These are phyloP conservation scores for Lophochroa leadbeateri DNA, from an alignment of 2,113 vertebrate species.

Conservation along the genomic window DNA sequence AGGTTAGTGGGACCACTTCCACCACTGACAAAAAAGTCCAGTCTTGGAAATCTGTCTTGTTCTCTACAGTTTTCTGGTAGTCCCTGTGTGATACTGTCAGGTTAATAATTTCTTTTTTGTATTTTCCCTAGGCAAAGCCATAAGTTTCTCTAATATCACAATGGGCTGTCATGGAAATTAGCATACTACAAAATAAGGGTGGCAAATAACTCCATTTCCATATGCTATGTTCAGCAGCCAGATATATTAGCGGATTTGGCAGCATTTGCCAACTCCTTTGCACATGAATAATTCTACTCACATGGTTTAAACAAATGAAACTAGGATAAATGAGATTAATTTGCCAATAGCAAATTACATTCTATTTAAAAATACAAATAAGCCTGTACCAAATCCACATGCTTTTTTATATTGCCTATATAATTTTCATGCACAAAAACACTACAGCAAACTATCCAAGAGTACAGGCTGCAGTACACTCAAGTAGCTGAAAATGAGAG, in stretches of 20 bases:
- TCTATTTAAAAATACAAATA: constrained; percentile 19
- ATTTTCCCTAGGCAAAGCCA: neutral
- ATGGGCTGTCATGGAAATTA: neutral
- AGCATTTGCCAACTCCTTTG: constrained; percentile 24
- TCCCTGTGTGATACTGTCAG: neutral
- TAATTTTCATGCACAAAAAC: neutral
- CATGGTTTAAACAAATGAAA: constrained; percentile 37
- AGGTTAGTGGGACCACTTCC: neutral
- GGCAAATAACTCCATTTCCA: constrained; percentile 20
- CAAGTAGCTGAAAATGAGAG: neutral
- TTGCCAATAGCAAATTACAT: constrained; percentile 48
- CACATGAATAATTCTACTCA: constrained; percentile 22
- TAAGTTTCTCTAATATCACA: neutral
- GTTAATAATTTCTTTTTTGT: neutral
- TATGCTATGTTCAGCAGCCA: constrained; percentile 19
- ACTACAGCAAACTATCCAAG: neutral
- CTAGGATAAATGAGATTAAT: constrained; percentile 37
- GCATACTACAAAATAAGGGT: neutral
- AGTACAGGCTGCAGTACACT: neutral
- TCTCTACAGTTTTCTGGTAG: neutral
- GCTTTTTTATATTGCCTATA: neutral
- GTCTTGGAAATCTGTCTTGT: neutral
- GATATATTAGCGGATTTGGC: constrained; percentile 38
- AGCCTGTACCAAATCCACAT: neutral
- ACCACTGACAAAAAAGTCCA: neutral